Base-by-base conservation (phyloP, 2,797 vertebrate genomes). In the Mallotus villosus region DNA sequence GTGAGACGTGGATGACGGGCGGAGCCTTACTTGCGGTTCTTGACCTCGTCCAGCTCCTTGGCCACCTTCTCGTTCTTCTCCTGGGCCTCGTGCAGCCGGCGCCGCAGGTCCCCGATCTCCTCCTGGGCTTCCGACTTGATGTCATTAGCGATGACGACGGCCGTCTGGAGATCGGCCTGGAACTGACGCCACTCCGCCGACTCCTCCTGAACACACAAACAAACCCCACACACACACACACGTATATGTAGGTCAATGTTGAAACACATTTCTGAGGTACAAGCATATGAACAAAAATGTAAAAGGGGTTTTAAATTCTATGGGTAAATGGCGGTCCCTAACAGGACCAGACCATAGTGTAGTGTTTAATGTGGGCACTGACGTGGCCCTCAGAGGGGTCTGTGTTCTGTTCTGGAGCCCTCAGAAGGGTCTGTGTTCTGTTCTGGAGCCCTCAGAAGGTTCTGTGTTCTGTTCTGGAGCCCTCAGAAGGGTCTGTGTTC, bases 101-200 rank as follows among this genome's bases (percentile, higher is more conserved):
- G 94, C 77, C 97, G 95, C 84, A 98, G 87, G 79, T 98, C 96
- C 5, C 96, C 96, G 11, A 98, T 97, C 90, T 98, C 97, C 62
- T 98, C 97, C 85, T 98, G 97, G 0, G 97, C 97, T 85, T 98
- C 97, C 0, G 96, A 98, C 79, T 98, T 98, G 70, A 98, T 98
- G 66, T 98, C 97, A 4, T 98, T 98, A 16, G 97, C 97, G 37
- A 98, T 98, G 59, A 98, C 97, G 59, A 98, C 97, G 0, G 97
- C 97, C 0, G 96, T 98, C 90, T 98, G 97, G 59, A 98, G 92
- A 74, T 98, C 97, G 14, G 97, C 96, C 84, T 98, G 97, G 88
- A 98, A 98, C 90, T 98, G 97, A 67, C 96, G 95, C 97, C 97
- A 98, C 65, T 98, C 97, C 0, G 96, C 95, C 0, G 96, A 98